Evolutionary conservation across 2,113 vertebrate species (phyloP), one percentile per base, ranked within the genome.

Genomic region (Apus apus): DNA sequence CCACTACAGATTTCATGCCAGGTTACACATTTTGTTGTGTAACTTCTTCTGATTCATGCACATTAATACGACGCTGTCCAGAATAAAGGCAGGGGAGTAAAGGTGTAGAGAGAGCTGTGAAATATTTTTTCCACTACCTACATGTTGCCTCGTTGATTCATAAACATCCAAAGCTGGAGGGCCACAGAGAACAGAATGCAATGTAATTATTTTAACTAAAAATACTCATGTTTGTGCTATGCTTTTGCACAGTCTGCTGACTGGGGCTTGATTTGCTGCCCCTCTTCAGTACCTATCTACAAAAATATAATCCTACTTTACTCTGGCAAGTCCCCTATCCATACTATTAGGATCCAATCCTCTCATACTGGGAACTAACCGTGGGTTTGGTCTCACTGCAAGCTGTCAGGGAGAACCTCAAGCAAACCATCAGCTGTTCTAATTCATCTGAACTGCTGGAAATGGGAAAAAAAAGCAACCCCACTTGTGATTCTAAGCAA

Each of bases 331-430:
- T 46, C 54, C 67, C 61, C 3, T 15, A 46, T 45, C 15, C 34
- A 1, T 2, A 18, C 36, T 36, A 2, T 13, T 6, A 0, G 0
- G 21, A 74, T 30, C 40, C 36, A 40, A 3, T 6, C 40, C 14
- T 17, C 29, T 15, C 43, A 23, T 3, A 26, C 29, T 6, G 21
- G 13, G 15, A 58, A 85, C 27, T 29, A 83, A 58, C 15, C 22
- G 27, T 4, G 21, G 27, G 48, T 71, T 90, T 23, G 27, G 5
- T 14, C 29, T 82, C 75, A 40, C 36, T 45, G 36, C 15, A 12
- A 90, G 57, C 68, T 23, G 12, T 25, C 83, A 84, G 51, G 60
- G 74, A 34, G 7, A 91, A 46, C 57, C 57, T 61, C 70, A 53
- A 13, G 29, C 34, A 36, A 67, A 15, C 45, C 45, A 50, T 14